A percentile compares a stretch with the other conserved stretches of the same genome.
Evolutionary conservation across 2,113 vertebrate species (phyloP).

Genomic region (Ophiodon elongatus): DNA sequence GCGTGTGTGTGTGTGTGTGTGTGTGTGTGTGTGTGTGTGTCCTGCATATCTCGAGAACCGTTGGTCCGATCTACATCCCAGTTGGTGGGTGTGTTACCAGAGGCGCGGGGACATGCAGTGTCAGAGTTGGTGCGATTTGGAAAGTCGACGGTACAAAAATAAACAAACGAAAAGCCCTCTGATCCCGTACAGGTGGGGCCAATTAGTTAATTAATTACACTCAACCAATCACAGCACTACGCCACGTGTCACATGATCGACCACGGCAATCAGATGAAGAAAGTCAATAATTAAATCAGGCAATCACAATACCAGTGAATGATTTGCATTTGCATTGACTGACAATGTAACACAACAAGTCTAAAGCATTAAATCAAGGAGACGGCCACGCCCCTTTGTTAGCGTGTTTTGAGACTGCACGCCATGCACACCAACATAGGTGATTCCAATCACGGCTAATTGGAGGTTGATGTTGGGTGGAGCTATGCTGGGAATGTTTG

Average conservation of each 20-base stretch:
- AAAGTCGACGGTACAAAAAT: neutral
- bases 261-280: neutral
- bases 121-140: neutral
- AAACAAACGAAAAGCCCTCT: neutral
- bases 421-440: neutral
- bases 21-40: too few relatives aligned
- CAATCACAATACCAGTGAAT: neutral
- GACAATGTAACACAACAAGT: neutral
- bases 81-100: neutral
- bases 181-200: neutral
- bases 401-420: neutral
- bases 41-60: too few relatives aligned
- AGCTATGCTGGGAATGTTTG: neutral
- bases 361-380: neutral
- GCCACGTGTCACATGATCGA: neutral
- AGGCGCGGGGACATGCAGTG: neutral
- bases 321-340: neutral
- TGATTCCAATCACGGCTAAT: neutral
- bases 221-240: neutral
- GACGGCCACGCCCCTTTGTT: neutral
- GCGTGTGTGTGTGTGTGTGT: too few relatives aligned
- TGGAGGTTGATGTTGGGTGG: neutral
- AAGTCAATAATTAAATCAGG: neutral
- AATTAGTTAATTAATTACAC: neutral
- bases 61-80: neutral